A percentile compares a stretch with the other conserved stretches of the same genome.
Evolutionary conservation across 2,797 vertebrate species (phyloP).

Genomic region (Gallinago nigripennis): DNA sequence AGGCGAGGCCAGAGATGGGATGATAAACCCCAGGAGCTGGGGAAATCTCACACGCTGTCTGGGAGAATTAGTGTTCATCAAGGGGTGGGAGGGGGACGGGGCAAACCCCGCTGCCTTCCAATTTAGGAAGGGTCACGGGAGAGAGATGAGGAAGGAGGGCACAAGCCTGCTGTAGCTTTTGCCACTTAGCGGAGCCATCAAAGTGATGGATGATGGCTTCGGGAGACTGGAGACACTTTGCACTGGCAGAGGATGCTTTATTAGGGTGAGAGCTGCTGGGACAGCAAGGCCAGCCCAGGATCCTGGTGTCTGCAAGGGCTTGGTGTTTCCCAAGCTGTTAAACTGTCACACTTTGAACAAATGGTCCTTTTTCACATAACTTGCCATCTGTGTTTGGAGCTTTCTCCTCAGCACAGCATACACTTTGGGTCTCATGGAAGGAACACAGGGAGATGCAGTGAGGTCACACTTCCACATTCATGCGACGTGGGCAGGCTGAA

Average conservation of each 20-base stretch:
- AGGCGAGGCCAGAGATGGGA: background rate
- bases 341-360: background rate
- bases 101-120: background rate
- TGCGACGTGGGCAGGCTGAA: background rate
- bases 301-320: background rate
- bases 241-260: background rate
- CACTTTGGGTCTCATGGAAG: background rate
- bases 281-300: background rate
- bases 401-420: background rate
- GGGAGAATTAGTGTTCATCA: background rate
- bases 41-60: background rate
- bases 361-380: background rate
- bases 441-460: fast-evolving
- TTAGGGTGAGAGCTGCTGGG: background rate
- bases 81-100: background rate
- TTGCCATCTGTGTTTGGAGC: background rate
- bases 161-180: background rate
- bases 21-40: background rate
- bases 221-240: background rate
- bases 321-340: background rate
- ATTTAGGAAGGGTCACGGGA: background rate
- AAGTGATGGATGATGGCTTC: background rate
- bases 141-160: background rate
- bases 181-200: background rate
- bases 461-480: background rate